Evolutionary conservation across 2,888 invertebrate genomes (phyloP), one percentile per base, ranked within the genome.

Genomic region (Chloromyia formosa): DNA sequence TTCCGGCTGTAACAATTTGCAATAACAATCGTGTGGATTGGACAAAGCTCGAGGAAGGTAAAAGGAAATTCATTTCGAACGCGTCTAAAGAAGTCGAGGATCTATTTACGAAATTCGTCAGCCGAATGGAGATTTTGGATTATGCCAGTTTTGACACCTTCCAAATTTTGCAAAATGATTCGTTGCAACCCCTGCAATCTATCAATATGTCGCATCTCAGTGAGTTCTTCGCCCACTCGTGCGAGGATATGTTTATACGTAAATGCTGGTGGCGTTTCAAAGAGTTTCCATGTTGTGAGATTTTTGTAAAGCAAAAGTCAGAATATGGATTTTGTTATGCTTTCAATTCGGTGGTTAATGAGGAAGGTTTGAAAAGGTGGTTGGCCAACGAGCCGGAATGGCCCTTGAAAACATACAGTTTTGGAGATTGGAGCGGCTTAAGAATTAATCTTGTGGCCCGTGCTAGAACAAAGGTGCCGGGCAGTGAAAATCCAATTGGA

Each of bases 321-420:
- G 87, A 87, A 78, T 82, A 80, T 71, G 87, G 87, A 0, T 80
- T 83, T 40, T 88, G 87, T 77, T 83, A 86, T 78, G 81, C 86
- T 0, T 87, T 87, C 80, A 87, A 87, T 79, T 87, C 87, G 1
- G 83, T 83, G 12, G 81, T 84, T 54, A 82, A 81, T 27, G 66
- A 20, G 1, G 42, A 56, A n/a, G 74, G 74, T 1, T 18, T 54
- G 23, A n/a, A 16, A 4, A 27, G 35, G 5, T 54, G 56, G 56
- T 1, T 3, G 14, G 35, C 27, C 1, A 64, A 62, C 5, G 64
- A 74, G 20, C 16, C 18, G 9, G 61, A 77, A 27, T 79, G 75
- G 76, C 79, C 79, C 1, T 74, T 76, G 62, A 64, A 81, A 42
- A 83, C 80, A 2, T 79, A 83, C 0, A 80, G 79, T 23, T 78